Evolutionary conservation across 2,888 invertebrate genomes (phyloP).

Genomic region (Caenorhabditis becei): DNA sequence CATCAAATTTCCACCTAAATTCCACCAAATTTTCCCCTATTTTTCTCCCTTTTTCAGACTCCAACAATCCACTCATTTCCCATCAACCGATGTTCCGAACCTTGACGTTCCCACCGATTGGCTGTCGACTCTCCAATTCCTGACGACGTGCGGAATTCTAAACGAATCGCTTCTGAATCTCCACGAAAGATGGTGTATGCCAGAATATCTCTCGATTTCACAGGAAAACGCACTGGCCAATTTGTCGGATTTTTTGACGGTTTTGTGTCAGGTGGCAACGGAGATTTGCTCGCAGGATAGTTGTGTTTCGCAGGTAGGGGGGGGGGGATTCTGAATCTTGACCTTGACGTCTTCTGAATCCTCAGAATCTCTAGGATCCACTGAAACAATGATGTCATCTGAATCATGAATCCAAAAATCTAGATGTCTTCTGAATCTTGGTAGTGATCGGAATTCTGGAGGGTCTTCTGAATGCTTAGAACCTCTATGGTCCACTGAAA

Average conservation of each 20-base stretch:
- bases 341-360: no score
- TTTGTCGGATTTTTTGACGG: constrained; percentile 26
- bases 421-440: no score
- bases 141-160: background rate
- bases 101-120: constrained; percentile 26
- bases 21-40: no score
- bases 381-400: no score
- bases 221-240: constrained; percentile 31
- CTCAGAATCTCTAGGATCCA: no score
- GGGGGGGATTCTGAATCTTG: no score
- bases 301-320: constrained; percentile 40
- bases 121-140: constrained; percentile 42
- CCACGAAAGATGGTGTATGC: constrained; percentile 38
- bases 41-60: constrained; percentile 24
- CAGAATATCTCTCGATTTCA: constrained; percentile 4
- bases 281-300: constrained; percentile 26
- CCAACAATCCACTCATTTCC: background rate
- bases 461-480: no score
- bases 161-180: constrained; percentile 14
- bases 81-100: background rate
- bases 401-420: no score
- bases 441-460: no score
- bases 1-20: no score
- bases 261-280: constrained; percentile 8
- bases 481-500: no score